Percentiles rank a stretch among this genome's conserved stretches.
phyloP scores from a whole-genome alignment of 2,113 vertebrate species.

The Prinia subflava region DNA sequence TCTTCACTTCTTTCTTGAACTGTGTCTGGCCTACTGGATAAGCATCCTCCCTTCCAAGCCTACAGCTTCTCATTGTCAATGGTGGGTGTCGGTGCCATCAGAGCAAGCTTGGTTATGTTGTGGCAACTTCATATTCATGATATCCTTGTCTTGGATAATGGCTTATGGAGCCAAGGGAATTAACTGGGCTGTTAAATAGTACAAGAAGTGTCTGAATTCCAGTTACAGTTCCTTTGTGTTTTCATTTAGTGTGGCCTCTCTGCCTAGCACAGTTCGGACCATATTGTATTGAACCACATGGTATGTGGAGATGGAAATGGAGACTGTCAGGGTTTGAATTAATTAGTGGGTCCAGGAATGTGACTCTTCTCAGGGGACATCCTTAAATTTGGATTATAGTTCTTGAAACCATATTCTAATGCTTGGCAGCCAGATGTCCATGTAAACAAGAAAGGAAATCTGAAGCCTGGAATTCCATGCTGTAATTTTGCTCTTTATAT shows the following conservation, averaged over 20 bases:
- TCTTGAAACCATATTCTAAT: not conserved
- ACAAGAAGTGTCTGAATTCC: constrained; percentile 9
- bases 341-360: not conserved
- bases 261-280: not conserved
- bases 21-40: not conserved
- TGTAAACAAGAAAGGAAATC: not conserved
- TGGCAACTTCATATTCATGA: not conserved
- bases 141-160: not conserved
- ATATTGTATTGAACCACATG: not conserved
- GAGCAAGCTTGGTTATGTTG: not conserved
- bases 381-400: not conserved
- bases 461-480: not conserved
- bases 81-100: not conserved
- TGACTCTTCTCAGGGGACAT: not conserved
- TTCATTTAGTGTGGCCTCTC: not conserved
- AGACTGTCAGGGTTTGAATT: not conserved
- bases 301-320: not conserved
- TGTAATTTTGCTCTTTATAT: not conserved
- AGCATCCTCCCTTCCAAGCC: not conserved
- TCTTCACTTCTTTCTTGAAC: not conserved
- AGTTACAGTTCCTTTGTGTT: constrained; percentile 1
- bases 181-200: not conserved
- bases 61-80: not conserved
- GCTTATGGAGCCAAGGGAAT: not conserved
- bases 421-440: not conserved